Conservation (phyloP, 1,140 invertebrate species). For the Tetramorium simillimum region DNA sequence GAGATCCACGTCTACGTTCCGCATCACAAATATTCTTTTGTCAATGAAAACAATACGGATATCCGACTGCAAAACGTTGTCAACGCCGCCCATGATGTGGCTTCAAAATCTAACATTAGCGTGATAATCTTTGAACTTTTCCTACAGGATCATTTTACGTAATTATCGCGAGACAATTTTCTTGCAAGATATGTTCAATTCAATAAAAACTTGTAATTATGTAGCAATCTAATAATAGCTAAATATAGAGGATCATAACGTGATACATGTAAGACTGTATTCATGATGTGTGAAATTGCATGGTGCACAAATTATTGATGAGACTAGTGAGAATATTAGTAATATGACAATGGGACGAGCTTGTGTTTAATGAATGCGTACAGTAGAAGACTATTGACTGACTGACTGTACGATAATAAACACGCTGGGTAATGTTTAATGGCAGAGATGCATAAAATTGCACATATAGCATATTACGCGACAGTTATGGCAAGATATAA, state of each 20-base stretch:
- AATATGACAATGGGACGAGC: constrained; percentile 18
- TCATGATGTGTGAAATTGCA: constrained; percentile 27
- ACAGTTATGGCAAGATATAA: constrained; percentile 11
- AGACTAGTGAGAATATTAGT: constrained; percentile 34
- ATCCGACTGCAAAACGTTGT: neutral
- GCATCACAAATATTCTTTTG: neutral
- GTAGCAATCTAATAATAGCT: neutral
- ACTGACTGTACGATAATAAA: constrained; percentile 26
- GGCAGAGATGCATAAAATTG: constrained; percentile 28
- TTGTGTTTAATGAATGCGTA: neutral
- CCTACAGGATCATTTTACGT: neutral
- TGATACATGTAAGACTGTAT: constrained; percentile 7
- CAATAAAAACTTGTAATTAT: neutral
- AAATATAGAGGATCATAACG: neutral
- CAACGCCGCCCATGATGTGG: neutral
- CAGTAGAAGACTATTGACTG: constrained; percentile 22
- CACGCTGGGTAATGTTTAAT: constrained; percentile 10
- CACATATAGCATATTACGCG: neutral
- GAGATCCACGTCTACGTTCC: neutral
- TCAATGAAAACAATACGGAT: constrained; percentile 24
- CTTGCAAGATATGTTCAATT: neutral
- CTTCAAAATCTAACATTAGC: neutral
- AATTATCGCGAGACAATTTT: neutral
- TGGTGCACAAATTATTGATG: constrained; percentile 28
- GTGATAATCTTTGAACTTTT: neutral